These are phyloP conservation scores for Anticlea derivata DNA, from an alignment of 2,888 invertebrate genomes.

Conservation along the genomic window DNA sequence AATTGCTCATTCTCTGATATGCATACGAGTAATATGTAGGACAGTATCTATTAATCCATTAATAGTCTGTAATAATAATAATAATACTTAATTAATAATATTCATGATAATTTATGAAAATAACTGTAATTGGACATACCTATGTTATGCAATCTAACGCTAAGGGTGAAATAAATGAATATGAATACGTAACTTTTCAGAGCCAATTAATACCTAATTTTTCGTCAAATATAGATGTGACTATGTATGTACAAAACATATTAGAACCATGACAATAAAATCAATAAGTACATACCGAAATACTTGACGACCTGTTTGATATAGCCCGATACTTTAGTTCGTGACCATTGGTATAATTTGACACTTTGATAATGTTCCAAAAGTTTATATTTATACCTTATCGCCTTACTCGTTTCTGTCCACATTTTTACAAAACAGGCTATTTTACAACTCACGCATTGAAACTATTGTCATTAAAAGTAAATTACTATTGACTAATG, in stretches of 20 bases:
- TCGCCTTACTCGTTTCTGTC: slow-evolving; percentile 52
- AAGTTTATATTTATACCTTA: slow-evolving; percentile 43
- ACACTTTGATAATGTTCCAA: slow-evolving; percentile 41
- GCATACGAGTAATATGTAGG: no score
- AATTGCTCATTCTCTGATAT: no score
- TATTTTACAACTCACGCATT: slow-evolving; percentile 10
- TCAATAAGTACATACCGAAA: slow-evolving; percentile 61
- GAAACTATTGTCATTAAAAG: slow-evolving; percentile 30
- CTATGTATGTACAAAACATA: no score
- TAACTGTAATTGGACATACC: no score
- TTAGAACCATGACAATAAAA: background rate
- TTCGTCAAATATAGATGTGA: background rate
- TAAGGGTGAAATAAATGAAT: no score
- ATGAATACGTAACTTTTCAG: no score
- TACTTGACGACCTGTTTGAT: slow-evolving; percentile 51
- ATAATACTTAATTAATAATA: no score
- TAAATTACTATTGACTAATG: slow-evolving; percentile 30
- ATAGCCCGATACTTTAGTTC: slow-evolving; percentile 47
- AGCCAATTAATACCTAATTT: no score
- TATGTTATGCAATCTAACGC: no score
- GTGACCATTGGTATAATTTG: slow-evolving; percentile 41
- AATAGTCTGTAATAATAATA: no score
- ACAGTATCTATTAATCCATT: no score
- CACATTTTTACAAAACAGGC: slow-evolving; percentile 51
- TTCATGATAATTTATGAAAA: no score